Conservation (phyloP, 2,888 invertebrate genomes). For the Sarcophaga variegata region DNA sequence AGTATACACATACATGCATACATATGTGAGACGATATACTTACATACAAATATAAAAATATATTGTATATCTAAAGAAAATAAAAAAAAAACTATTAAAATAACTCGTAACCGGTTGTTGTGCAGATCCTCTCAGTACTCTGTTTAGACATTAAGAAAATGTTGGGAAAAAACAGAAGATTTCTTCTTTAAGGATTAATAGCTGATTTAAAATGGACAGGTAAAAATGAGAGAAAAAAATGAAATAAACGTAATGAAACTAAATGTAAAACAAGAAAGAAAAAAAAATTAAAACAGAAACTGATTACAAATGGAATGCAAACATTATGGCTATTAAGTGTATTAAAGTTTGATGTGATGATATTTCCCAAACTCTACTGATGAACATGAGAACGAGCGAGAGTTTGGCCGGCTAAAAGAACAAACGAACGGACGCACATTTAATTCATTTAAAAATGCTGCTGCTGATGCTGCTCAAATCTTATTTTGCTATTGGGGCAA, state of each 20-base stretch:
- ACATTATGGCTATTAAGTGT: conserved; percentile 67
- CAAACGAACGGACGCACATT: conserved; percentile 38
- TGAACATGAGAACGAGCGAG: conserved; percentile 44
- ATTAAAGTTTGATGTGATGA: conserved; percentile 69
- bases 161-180: conserved; percentile 50
- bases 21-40: no score
- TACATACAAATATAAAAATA: background rate
- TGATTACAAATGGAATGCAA: conserved; percentile 68
- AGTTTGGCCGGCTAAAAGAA: background rate
- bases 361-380: conserved; percentile 62
- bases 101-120: conserved; percentile 60
- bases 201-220: conserved; percentile 63
- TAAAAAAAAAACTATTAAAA: conserved; percentile 47
- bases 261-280: conserved; percentile 53
- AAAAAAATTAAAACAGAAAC: conserved; percentile 18
- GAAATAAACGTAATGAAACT: background rate
- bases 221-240: conserved; percentile 44
- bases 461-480: conserved; percentile 36
- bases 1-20: conserved; percentile 25
- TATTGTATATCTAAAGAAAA: conserved; percentile 3
- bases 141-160: conserved; percentile 66
- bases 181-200: conserved; percentile 66
- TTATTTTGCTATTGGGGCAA: background rate
- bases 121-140: conserved; percentile 52
- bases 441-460: conserved; percentile 29